Base-by-base conservation (phyloP, 2,113 vertebrate species). In the Psittacula cyanocephala region DNA sequence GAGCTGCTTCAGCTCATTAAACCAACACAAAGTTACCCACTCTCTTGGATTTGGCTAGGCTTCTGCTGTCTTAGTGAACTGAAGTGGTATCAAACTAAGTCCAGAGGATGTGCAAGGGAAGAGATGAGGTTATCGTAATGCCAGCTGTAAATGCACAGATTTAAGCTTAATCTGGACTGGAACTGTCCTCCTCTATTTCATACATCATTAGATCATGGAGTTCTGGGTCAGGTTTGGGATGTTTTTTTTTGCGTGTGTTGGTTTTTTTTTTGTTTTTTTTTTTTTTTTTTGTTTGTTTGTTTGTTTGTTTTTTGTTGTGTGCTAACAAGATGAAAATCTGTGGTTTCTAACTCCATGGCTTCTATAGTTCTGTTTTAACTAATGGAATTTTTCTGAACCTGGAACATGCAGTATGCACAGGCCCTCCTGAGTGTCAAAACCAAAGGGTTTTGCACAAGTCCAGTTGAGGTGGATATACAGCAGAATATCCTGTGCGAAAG, bases 111-210 rank as follows among this genome's bases (percentile, higher is more conserved):
- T 46, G 5, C 62, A 24, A 81, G 46, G 16, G 39, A 25, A 65
- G 65, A 81, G 33, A 24, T 47, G 10, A 44, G 52, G 8, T 82
- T 78, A 18, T 64, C 18, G 6, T 46, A 72, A 33, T 2, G 9
- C 5, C 17, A 67, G 7, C 19, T 80, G n/a, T 19, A 11, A 0
- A 0, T 15, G 14, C 24, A 65, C 13, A 17, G 64, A 20, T 84
- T 91, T 49, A 47, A 37, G 14, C 6, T 86, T 86, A 57, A 83
- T 50, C 53, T 1, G 3, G 31, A 77, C 19, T 28, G 44, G 28
- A 75, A 49, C 25, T 0, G 0, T 65, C 71, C 25, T 81, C 77
- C 18, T 10, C 17, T 71, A 3, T 75, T 75, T 81, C 4, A 23
- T 18, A 1, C 63, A 74, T 70, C 17, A 25, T 24, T 59, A 81